Evolutionary conservation across 2,888 invertebrate genomes (phyloP).

Genomic region (Apocheima hispidaria): DNA sequence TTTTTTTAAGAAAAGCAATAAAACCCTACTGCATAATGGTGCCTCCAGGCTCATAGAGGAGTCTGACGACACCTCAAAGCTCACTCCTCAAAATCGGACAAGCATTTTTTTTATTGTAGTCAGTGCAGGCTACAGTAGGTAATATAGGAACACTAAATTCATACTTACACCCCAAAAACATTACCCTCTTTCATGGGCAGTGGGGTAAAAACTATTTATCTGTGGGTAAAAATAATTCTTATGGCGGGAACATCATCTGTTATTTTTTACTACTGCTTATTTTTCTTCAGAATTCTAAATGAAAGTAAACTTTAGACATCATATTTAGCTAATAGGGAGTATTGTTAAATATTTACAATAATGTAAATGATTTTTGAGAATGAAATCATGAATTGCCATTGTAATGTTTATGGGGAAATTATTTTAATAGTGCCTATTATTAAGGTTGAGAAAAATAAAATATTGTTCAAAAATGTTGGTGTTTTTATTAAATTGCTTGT

Average conservation of each 20-base stretch:
- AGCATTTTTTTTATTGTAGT: too few relatives aligned
- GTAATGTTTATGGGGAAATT: constrained; percentile 64
- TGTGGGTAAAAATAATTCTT: too few relatives aligned
- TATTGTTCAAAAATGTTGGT: constrained; percentile 25
- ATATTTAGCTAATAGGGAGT: constrained; percentile 17
- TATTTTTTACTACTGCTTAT: background rate
- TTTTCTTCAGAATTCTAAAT: constrained; percentile 16
- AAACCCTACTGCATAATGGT: too few relatives aligned
- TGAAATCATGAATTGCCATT: constrained; percentile 63
- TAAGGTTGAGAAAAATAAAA: constrained; percentile 53
- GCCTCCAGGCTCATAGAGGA: too few relatives aligned
- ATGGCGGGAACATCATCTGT: background rate
- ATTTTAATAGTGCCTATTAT: constrained; percentile 62
- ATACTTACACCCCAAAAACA: too few relatives aligned
- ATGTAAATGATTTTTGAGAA: constrained; percentile 51
- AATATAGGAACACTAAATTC: too few relatives aligned
- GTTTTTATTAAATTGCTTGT: background rate
- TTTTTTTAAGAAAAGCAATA: too few relatives aligned
- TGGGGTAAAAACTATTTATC: too few relatives aligned
- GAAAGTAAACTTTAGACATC: constrained; percentile 10
- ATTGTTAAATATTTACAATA: constrained; percentile 38
- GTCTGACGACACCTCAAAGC: too few relatives aligned
- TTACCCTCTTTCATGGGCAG: too few relatives aligned
- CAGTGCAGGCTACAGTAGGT: too few relatives aligned
- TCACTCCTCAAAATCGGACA: too few relatives aligned